phyloP scores from a whole-genome alignment of 2,888 invertebrate species.

The Xanthorhoe spadicearia region DNA sequence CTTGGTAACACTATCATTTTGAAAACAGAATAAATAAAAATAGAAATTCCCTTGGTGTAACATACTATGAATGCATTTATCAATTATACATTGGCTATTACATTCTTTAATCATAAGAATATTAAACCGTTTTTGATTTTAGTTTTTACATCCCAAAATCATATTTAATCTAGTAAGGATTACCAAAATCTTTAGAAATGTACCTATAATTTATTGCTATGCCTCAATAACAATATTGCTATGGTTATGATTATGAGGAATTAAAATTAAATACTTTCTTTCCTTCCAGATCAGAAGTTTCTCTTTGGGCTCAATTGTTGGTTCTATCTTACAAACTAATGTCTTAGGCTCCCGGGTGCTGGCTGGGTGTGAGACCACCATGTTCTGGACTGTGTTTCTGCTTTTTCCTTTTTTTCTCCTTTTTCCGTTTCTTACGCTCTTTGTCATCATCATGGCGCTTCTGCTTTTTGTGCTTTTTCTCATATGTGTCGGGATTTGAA shows the following conservation, averaged over 20 bases:
- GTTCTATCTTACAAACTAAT: slow-evolving; percentile 30
- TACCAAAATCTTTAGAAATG: not conserved
- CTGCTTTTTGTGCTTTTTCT: slow-evolving; percentile 98
- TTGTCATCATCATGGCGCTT: slow-evolving; percentile 97
- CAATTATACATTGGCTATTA: too few species aligned
- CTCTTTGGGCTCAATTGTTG: slow-evolving; percentile 66
- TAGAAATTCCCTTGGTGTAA: too few species aligned
- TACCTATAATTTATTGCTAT: not conserved
- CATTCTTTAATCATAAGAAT: too few species aligned
- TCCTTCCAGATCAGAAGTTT: slow-evolving; percentile 39
- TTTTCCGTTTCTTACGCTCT: slow-evolving; percentile 96
- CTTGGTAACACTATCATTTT: too few species aligned
- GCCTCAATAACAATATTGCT: not conserved
- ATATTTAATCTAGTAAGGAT: not conserved
- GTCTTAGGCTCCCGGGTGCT: slow-evolving; percentile 69
- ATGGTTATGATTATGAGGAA: slow-evolving; percentile 2
- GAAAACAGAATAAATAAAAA: too few species aligned
- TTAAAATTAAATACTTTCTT: slow-evolving; percentile 1
- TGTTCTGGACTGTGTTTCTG: slow-evolving; percentile 97
- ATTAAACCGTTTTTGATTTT: too few species aligned
- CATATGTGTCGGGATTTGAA: slow-evolving; percentile 91
- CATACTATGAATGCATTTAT: too few species aligned
- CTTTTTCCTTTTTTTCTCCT: slow-evolving; percentile 97
- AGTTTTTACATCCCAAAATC: not conserved
- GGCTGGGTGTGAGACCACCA: slow-evolving; percentile 85